These are phyloP conservation scores for Antheraea pernyi DNA, from an alignment of 1,140 invertebrate species.

Conservation along the genomic window DNA sequence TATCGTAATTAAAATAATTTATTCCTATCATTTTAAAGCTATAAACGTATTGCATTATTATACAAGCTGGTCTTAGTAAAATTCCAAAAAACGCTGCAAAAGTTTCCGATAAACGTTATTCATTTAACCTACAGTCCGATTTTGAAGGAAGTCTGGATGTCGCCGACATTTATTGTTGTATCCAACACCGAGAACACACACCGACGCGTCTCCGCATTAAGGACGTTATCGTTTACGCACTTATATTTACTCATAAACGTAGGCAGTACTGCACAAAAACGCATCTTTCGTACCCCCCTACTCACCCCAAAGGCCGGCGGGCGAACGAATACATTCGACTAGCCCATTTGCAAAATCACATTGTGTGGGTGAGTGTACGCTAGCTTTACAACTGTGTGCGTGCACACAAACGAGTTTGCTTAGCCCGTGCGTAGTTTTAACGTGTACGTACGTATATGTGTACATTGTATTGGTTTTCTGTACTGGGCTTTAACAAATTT, in stretches of 20 bases:
- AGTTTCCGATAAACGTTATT: constrained; percentile 6
- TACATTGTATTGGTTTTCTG: constrained; percentile 70
- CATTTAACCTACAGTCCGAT: constrained; percentile 15
- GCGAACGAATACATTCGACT: constrained; percentile 76
- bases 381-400: constrained; percentile 33
- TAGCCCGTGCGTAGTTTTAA: constrained; percentile 73
- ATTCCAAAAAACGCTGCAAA: background rate
- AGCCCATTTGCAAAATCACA: constrained; percentile 75
- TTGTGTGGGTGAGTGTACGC: constrained; percentile 68
- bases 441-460: constrained; percentile 31
- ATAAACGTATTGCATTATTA: no score
- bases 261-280: constrained; percentile 75
- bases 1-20: no score
- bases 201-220: constrained; percentile 25
- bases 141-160: constrained; percentile 27
- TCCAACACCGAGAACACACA: constrained; percentile 29
- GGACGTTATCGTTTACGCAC: constrained; percentile 67
- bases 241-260: constrained; percentile 71
- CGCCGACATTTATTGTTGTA: constrained; percentile 29
- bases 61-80: background rate
- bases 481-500: constrained; percentile 77
- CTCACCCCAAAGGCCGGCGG: constrained; percentile 57
- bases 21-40: no score
- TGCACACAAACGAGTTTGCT: constrained; percentile 61
- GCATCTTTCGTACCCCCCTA: constrained; percentile 57